phyloP scores from a whole-genome alignment of 2,888 invertebrate species.

The Eutolmus rufibarbis region DNA sequence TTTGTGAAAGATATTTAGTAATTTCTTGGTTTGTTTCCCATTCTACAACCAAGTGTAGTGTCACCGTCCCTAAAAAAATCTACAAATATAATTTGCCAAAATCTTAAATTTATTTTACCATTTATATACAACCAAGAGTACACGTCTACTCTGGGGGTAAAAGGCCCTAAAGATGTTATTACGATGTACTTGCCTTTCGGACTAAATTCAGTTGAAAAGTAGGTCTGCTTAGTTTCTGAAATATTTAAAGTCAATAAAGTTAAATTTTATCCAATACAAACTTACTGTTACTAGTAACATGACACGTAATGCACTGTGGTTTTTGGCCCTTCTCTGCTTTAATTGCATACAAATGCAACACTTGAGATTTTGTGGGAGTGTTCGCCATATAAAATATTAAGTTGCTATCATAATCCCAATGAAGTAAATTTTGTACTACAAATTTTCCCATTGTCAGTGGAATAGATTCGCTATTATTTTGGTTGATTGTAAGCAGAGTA shows the following conservation, averaged over 20 bases:
- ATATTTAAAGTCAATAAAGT: neutral
- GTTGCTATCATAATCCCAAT: constrained; percentile 73
- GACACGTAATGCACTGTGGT: constrained; percentile 80
- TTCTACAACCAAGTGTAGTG: constrained; percentile 52
- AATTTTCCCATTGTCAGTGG: constrained; percentile 71
- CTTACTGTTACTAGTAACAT: constrained; percentile 54
- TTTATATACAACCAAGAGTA: constrained; percentile 61
- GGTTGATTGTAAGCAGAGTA: constrained; percentile 65
- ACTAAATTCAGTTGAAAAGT: constrained; percentile 71
- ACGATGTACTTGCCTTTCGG: constrained; percentile 72
- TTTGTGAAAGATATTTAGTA: constrained; percentile 63
- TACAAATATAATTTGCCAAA: neutral
- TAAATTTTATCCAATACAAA: neutral
- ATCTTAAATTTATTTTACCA: constrained; percentile 49
- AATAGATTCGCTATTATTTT: constrained; percentile 55
- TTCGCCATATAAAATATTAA: constrained; percentile 86
- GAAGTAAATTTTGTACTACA: constrained; percentile 76
- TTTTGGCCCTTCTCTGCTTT: constrained; percentile 64
- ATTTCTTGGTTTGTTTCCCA: constrained; percentile 76
- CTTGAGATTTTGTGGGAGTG: constrained; percentile 74
- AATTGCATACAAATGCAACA: constrained; percentile 82
- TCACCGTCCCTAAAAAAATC: neutral
- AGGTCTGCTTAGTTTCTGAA: constrained; percentile 56
- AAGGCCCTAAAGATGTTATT: constrained; percentile 84
- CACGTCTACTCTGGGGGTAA: constrained; percentile 76